These are phyloP conservation scores for Heliconius sara DNA, from an alignment of 2,888 invertebrate genomes.

Conservation along the genomic window DNA sequence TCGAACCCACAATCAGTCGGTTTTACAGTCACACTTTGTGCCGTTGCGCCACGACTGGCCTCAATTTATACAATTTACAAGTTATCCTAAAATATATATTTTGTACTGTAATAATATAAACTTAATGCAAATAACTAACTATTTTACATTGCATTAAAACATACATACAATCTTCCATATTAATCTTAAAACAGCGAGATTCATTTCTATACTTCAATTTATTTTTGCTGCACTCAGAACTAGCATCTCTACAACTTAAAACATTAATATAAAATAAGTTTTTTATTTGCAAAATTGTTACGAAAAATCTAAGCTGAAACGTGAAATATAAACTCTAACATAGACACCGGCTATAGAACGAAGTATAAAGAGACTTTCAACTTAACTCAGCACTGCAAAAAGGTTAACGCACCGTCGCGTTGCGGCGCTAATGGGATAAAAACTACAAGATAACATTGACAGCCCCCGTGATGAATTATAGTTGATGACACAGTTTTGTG, in stretches of 20 bases:
- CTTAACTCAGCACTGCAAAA: conserved; percentile 55
- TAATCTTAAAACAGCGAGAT: too few species aligned
- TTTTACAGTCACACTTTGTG: too few species aligned
- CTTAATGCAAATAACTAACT: too few species aligned
- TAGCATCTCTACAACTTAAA: not conserved
- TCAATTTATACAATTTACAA: too few species aligned
- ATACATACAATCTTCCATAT: too few species aligned
- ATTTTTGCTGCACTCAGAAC: not conserved
- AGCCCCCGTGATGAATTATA: conserved; percentile 68
- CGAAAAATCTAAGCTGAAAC: not conserved
- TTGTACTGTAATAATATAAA: too few species aligned
- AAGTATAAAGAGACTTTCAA: not conserved
- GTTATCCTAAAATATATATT: too few species aligned
- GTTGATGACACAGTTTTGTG: conserved; percentile 61
- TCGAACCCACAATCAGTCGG: too few species aligned
- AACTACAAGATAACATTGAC: conserved; percentile 74
- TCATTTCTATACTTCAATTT: not conserved
- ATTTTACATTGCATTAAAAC: too few species aligned
- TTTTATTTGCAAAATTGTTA: not conserved
- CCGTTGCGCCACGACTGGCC: too few species aligned
- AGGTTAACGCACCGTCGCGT: conserved; percentile 66
- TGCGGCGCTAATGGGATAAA: conserved; percentile 63
- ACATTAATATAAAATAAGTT: not conserved
- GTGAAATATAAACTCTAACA: not conserved
- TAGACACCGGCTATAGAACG: not conserved